These are phyloP conservation scores for Clistopyga incitator DNA, from an alignment of 2,888 invertebrate genomes.

Conservation along the genomic window DNA sequence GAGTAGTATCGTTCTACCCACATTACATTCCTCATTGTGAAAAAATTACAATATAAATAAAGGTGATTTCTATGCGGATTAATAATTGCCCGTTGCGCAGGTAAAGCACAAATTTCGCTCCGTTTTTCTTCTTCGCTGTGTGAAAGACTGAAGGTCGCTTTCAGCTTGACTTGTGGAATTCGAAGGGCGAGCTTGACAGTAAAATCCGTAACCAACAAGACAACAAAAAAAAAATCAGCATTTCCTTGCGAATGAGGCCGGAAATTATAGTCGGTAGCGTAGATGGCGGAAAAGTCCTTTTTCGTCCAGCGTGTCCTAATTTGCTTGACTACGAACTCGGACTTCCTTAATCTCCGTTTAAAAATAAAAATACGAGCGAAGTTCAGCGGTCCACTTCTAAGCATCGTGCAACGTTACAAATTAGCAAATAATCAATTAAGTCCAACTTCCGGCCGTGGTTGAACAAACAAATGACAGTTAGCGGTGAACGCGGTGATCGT, in stretches of 20 bases:
- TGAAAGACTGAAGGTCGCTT: not conserved
- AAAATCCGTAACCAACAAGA: constrained; percentile 10
- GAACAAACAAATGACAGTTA: constrained; percentile 79
- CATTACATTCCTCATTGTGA: not conserved
- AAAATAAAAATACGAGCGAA: constrained; percentile 12
- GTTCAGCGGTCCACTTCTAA: constrained; percentile 53
- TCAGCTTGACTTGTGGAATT: not conserved
- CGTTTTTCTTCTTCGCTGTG: not conserved
- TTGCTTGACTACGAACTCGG: not conserved
- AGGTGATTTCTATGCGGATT: constrained; percentile 18
- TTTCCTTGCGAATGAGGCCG: constrained; percentile 8
- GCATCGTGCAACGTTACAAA: constrained; percentile 76
- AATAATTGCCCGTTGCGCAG: not conserved
- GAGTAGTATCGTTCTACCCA: not conserved
- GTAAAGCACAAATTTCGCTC: not conserved
- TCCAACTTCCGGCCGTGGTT: constrained; percentile 77
- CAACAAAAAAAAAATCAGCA: constrained; percentile 10
- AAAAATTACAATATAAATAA: constrained; percentile 13
- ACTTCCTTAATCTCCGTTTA: not conserved
- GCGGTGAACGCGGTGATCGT: constrained; percentile 68
- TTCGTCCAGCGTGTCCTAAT: constrained; percentile 2
- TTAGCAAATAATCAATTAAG: constrained; percentile 82
- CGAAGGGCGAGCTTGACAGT: not conserved
- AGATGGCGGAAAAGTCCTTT: constrained; percentile 14
- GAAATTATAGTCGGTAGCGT: constrained; percentile 10